phyloP scores from a whole-genome alignment of 2,113 vertebrate genomes.

The Tor tambroides region DNA sequence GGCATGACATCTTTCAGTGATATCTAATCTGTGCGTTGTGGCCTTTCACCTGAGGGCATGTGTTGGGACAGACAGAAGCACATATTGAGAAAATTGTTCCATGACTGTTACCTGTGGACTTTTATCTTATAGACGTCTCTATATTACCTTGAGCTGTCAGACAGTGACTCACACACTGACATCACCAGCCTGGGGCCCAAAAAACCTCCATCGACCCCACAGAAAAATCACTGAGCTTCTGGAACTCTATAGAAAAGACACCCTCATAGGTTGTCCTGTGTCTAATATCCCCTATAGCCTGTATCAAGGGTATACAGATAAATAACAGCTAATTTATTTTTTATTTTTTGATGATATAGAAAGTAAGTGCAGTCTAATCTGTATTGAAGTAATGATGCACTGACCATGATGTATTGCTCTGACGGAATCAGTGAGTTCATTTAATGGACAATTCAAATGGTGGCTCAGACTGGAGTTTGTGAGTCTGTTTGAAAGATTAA shows the following conservation, averaged over 20 bases:
- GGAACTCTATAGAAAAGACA: not conserved
- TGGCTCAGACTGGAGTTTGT: not conserved
- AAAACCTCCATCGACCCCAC: not conserved
- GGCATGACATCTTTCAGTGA: constrained; percentile 2
- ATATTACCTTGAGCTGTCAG: constrained; percentile 29
- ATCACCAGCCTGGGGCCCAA: not conserved
- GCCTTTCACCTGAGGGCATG: not conserved
- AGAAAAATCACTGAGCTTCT: not conserved
- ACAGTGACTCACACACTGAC: constrained; percentile 50
- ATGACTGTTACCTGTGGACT: constrained; percentile 45
- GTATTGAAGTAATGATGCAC: not conserved
- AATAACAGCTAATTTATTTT: not conserved
- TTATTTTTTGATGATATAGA: not conserved
- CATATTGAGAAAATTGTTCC: constrained; percentile 31
- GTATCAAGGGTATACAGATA: not conserved
- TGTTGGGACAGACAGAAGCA: constrained; percentile 19
- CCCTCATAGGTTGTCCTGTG: not conserved
- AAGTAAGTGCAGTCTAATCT: not conserved
- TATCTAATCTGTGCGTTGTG: constrained; percentile 6
- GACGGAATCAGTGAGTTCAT: not conserved
- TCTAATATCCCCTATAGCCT: not conserved
- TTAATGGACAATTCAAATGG: not conserved
- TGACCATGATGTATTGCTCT: not conserved
- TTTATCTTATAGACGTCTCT: constrained; percentile 40
- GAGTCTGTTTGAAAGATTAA: no score